Evolutionary conservation across 2,888 invertebrate genomes (phyloP), one percentile per base, ranked within the genome.

Genomic region (Leptothorax acervorum): DNA sequence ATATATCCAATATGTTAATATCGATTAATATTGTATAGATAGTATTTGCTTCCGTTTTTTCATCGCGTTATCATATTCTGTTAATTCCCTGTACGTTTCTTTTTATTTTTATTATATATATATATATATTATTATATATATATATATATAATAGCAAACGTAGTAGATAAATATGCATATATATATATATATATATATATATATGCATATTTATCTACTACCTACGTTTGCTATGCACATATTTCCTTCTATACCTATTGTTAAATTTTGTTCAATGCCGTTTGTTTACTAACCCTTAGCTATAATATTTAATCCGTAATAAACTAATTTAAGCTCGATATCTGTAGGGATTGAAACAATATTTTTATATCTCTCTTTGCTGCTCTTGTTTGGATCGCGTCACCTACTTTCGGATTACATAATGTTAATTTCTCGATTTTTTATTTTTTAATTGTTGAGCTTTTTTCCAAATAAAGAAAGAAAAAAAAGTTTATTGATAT

Each of bases 1-100:
- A 11, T 35, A 11, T 31, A 55, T 71, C 23, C 45, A 45, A 78
- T 55, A 18, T 63, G n/a, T 51, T 71, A 60, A 79, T 79, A 79
- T 79, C 60, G 71, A 71, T 60, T 79, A 63, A 35, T 60, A 55
- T 42, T 68, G 45, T 63, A 18, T 39, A 48, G 15, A 63, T 63
- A 48, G 18, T 74, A 75, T 75, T 75, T 75, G 48, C 35, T 31
- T 74, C 11, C 57, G 31, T 48, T 23, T 23, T 23, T 23, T 23
- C 23, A 39, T 55, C 8, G n/a, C 23, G 12, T 74, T 62, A 62
- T 62, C 31, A 62, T 62, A 60, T 62, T 35, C 28, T 35, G 15
- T 75, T 76, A 53, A 39, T 55, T 76, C 8, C 0, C 28, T 31
- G 3, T 42, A 6, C 8, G 8, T 35, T 53, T 76, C n/a, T 51